Evolutionary conservation across 2,888 invertebrate species (phyloP), one percentile per base, ranked within the genome.

Genomic region (Latheticus oryzae): DNA sequence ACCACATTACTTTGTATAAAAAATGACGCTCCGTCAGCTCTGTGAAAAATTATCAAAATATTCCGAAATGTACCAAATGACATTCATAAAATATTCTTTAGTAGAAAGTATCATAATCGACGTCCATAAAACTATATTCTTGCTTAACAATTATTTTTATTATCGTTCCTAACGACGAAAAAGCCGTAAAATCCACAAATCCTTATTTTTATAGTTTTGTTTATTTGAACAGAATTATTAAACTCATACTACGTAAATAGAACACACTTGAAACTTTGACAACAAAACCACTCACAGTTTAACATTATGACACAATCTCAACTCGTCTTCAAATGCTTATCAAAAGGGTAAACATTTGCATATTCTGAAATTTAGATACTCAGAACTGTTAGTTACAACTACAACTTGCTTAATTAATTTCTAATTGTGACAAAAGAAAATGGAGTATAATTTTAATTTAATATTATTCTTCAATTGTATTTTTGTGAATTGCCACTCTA

Each of bases 141-240:
- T 28, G 42, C 28, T 42, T 28, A 17, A 42, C 42, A 42, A 28
- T 42, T 26, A 28, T 42, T 17, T 42, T 42, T 28, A 42, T 42
- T 28, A 16, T 17, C 28, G 8, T 24, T 42, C 28, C 2, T 42
- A 42, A 42, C 8, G 26, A 40, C 26, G 26, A 16, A 23, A 42
- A 42, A 42, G 28, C 28, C 16, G 13, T 17, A 28, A 42, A 15
- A n/a, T n/a, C n/a, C n/a, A n/a, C n/a, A n/a, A n/a, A n/a, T n/a
- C n/a, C 9, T 21, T 5, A 21, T 21, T 5, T 21, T 26, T 26
- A 26, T 7, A 3, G 26, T 26, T 26, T 26, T 26, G 9, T 26
- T 26, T 26, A 21, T 21, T 21, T 5, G 5, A 3, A 21, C 5
- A 21, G 21, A n/a, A n/a, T n/a, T n/a, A n/a, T n/a, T n/a, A n/a